These are phyloP conservation scores for Dolichallabes microphthalmus DNA, from an alignment of 2,113 vertebrate species.

Conservation along the genomic window DNA sequence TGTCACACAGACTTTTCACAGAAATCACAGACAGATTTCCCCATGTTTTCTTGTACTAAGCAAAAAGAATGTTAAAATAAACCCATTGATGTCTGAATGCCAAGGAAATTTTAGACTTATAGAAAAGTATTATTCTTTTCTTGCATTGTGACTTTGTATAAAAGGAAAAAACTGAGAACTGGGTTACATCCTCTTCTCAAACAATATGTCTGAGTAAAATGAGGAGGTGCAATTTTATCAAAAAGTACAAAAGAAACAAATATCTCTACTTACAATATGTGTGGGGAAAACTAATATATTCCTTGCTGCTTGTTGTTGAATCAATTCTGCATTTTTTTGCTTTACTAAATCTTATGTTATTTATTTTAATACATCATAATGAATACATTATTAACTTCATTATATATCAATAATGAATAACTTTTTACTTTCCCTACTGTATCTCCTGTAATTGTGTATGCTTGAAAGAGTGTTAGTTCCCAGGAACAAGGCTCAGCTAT, in stretches of 20 bases:
- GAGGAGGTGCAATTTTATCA: conserved; percentile 41
- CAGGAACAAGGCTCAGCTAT: too few species aligned
- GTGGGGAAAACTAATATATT: neutral
- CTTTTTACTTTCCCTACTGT: neutral
- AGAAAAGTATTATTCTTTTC: conserved; percentile 55
- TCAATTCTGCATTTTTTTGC: neutral
- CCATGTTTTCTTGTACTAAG: neutral
- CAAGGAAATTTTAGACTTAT: conserved; percentile 61
- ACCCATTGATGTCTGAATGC: conserved; percentile 45
- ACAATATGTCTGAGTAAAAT: conserved; percentile 58
- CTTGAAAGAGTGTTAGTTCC: neutral
- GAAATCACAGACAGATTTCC: too few species aligned
- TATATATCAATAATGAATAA: too few species aligned
- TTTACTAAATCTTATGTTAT: neutral
- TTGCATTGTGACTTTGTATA: conserved; percentile 58
- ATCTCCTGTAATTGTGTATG: neutral
- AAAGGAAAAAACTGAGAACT: conserved; percentile 75
- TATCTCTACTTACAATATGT: neutral
- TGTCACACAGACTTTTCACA: too few species aligned
- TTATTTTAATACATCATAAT: too few species aligned
- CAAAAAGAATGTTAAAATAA: conserved; percentile 33
- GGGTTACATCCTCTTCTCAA: conserved; percentile 59
- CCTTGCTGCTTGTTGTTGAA: neutral
- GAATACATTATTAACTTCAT: too few species aligned
- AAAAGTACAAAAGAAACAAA: neutral